A percentile compares a stretch with the other conserved stretches of the same genome.
phyloP scores from a whole-genome alignment of 2,888 invertebrate genomes.

The Dryococelus australis region DNA sequence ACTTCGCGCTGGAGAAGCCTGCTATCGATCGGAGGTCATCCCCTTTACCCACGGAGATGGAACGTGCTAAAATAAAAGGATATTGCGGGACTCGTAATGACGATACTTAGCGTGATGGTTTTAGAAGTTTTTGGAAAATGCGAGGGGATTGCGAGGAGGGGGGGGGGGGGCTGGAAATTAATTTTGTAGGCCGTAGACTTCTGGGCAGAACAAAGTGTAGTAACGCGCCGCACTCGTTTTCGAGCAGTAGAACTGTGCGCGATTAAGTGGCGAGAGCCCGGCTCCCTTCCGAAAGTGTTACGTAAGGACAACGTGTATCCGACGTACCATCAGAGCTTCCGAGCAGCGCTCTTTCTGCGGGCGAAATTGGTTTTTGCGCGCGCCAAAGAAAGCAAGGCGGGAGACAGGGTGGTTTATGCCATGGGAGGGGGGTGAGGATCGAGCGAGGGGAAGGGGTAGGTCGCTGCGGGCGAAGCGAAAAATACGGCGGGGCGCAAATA shows the following conservation, averaged over 20 bases:
- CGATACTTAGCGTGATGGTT: no score
- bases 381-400: not conserved
- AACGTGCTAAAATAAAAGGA: no score
- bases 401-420: not conserved
- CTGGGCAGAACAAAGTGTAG: no score
- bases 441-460: not conserved
- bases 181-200: no score
- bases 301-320: not conserved
- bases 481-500: conserved; percentile 8
- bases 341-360: not conserved
- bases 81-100: no score
- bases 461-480: conserved; percentile 16
- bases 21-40: no score
- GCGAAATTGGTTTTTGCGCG: conserved; percentile 9
- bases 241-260: not conserved
- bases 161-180: no score
- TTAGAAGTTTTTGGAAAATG: no score
- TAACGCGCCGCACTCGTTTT: not conserved
- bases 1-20: no score
- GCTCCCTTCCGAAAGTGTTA: not conserved
- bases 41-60: no score
- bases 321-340: not conserved
- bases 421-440: not conserved
- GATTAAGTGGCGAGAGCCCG: not conserved
- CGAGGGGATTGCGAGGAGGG: no score